Base-by-base conservation (phyloP, 2,797 vertebrate genomes). In the Poecilia velifera region DNA sequence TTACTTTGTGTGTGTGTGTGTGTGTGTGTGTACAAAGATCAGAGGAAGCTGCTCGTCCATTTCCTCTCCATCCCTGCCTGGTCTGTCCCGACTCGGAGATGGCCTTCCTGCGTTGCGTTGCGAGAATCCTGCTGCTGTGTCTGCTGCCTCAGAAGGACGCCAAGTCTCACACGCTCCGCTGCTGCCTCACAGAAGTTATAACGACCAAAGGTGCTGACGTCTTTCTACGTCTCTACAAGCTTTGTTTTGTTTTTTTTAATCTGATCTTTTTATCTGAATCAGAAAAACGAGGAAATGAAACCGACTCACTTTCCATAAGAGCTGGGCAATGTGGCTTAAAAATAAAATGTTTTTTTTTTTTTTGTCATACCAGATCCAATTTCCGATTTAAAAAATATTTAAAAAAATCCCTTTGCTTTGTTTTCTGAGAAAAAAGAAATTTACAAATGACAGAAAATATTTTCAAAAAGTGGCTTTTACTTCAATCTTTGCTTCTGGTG, bases 111-210 rank as follows among this genome's bases (percentile, higher is more conserved):
- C 98, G 97, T 87, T 97, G 95, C 70, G 98, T 97, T 84, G 96
- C 98, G 81, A 97, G 96, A 79, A 96, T 99, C 87, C 94, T 99
- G 88, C 95, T 99, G 89, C 96, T 96, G 66, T 98, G 97, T 94
- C 95, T 99, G 82, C 95, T 99, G 73, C 97, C 98, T n/a, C 95
- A 95, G 41, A 97, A 97, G 89, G 97, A 99, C 81, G 94, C 96
- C 90, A 97, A 96, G 91, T 98, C 98, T 78, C 95, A 96, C 85
- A 97, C 97, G 86, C 96, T 99, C 86, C 97, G 97, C 82, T 96
- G 96, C 90, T 96, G 99, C 93, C 97, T 99, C 82, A 96, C 97
- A 81, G 98, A 99, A 95, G 97, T 99, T 90, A 96, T 99, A 90
- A 97, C 98, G 92, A 92, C 91, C 74, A 93, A 93, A 94, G 94